Evolutionary conservation across 2,113 vertebrate genomes (phyloP).

Genomic region (Lophochroa leadbeateri): DNA sequence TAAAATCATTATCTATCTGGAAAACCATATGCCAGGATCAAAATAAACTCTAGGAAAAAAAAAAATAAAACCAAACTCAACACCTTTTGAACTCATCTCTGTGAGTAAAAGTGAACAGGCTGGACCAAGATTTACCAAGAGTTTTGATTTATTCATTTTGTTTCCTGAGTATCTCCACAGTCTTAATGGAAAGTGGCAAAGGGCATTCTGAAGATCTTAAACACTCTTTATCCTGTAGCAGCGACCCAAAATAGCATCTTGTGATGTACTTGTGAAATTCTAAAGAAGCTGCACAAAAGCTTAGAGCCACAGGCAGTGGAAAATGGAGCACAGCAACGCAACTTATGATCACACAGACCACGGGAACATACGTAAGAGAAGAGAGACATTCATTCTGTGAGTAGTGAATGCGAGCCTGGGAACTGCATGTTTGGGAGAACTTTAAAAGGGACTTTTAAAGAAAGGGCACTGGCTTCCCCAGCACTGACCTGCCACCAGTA

Average conservation of each 20-base stretch:
- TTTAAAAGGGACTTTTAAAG: constrained; percentile 1
- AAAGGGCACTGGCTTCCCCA: not conserved
- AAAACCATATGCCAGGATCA: not conserved
- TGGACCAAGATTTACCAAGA: not conserved
- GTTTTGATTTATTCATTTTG: constrained; percentile 4
- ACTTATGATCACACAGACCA: constrained; percentile 20
- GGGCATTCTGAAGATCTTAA: constrained; percentile 45
- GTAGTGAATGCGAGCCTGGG: constrained; percentile 1
- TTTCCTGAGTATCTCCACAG: not conserved
- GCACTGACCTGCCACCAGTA: not conserved
- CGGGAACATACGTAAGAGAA: not conserved
- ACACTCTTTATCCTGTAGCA: constrained; percentile 3
- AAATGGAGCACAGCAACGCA: constrained; percentile 39
- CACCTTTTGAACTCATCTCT: not conserved
- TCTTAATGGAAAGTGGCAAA: constrained; percentile 45
- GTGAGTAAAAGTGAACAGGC: not conserved
- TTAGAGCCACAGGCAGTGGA: constrained; percentile 45
- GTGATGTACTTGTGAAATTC: constrained; percentile 66
- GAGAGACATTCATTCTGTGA: not conserved
- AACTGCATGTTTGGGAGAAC: not conserved
- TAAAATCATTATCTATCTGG: not conserved
- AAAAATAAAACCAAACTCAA: not conserved
- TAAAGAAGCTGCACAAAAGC: constrained; percentile 53
- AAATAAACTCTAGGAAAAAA: not conserved
- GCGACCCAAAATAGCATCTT: constrained; percentile 46